Evolutionary conservation across 2,113 vertebrate species (phyloP).

Genomic region (Eonycteris spelaea): DNA sequence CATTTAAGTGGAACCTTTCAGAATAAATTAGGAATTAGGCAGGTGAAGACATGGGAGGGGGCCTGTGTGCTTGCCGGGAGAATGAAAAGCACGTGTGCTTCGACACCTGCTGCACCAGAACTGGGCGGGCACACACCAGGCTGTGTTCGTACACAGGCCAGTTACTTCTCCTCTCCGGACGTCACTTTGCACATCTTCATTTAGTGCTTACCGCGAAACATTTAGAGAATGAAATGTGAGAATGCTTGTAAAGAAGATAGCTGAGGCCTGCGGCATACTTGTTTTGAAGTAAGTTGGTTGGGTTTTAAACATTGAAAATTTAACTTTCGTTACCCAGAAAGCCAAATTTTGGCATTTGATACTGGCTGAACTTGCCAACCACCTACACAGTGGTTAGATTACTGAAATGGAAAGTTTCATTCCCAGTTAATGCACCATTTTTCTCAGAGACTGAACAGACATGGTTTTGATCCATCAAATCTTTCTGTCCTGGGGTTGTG

Average conservation of each 20-base stretch:
- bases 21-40: not conserved
- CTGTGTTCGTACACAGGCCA: not conserved
- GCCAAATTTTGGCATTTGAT: not conserved
- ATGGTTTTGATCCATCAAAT: slow-evolving; percentile 47
- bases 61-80: not conserved
- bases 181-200: not conserved
- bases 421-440: slow-evolving; percentile 55
- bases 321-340: not conserved
- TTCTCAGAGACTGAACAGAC: slow-evolving; percentile 52
- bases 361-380: not conserved
- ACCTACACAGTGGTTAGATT: not conserved
- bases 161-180: not conserved
- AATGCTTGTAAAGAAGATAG: not conserved
- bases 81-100: not conserved
- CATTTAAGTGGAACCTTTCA: not conserved
- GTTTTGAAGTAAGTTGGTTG: not conserved
- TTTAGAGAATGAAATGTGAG: not conserved
- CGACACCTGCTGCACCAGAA: not conserved
- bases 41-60: not conserved
- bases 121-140: not conserved
- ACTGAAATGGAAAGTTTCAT: slow-evolving; percentile 11
- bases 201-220: not conserved
- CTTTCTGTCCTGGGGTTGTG: slow-evolving; percentile 60
- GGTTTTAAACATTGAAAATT: not conserved
- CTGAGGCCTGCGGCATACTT: not conserved